Conservation (phyloP, 2,113 vertebrate species). For the Amphiprion percula region DNA sequence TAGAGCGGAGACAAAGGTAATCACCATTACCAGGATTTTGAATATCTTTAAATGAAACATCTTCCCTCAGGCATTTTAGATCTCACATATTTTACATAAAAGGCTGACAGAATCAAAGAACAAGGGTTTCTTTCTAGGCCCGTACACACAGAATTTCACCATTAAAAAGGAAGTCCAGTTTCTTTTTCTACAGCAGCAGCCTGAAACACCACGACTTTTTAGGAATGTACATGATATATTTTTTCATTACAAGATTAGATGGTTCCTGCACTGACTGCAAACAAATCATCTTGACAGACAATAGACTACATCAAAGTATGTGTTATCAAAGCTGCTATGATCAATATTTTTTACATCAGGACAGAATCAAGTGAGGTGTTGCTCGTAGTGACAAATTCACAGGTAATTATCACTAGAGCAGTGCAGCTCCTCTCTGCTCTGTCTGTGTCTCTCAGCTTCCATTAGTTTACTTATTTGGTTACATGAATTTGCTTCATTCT, state of each 20-base stretch:
- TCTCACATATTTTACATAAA: slow-evolving; percentile 52
- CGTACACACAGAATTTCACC: slow-evolving; percentile 8
- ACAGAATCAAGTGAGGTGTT: neutral
- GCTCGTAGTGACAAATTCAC: neutral
- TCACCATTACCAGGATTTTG: slow-evolving; percentile 24
- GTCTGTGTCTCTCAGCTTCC: neutral
- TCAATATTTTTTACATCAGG: slow-evolving; percentile 8
- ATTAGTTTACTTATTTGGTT: neutral
- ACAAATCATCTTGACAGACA: slow-evolving; percentile 20
- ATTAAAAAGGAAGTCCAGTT: slow-evolving; percentile 29
- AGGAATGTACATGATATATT: neutral
- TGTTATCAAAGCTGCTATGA: slow-evolving; percentile 13
- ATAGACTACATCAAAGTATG: slow-evolving; percentile 8
- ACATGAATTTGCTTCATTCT: neutral
- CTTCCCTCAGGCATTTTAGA: slow-evolving; percentile 30
- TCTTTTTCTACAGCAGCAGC: slow-evolving; percentile 30
- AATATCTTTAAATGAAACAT: slow-evolving; percentile 46
- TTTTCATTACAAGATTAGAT: slow-evolving; percentile 18
- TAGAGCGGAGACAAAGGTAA: slow-evolving; percentile 35
- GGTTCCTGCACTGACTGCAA: neutral
- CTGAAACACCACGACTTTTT: slow-evolving; percentile 1
- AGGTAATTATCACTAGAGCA: neutral
- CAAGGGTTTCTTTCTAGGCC: slow-evolving; percentile 9
- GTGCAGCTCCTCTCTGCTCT: slow-evolving; percentile 14
- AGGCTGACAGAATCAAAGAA: slow-evolving; percentile 41